A percentile compares a stretch with the other conserved stretches of the same genome.
These are phyloP conservation scores for Entomobrya proxima DNA, from an alignment of 2,888 invertebrate species.

Conservation along the genomic window DNA sequence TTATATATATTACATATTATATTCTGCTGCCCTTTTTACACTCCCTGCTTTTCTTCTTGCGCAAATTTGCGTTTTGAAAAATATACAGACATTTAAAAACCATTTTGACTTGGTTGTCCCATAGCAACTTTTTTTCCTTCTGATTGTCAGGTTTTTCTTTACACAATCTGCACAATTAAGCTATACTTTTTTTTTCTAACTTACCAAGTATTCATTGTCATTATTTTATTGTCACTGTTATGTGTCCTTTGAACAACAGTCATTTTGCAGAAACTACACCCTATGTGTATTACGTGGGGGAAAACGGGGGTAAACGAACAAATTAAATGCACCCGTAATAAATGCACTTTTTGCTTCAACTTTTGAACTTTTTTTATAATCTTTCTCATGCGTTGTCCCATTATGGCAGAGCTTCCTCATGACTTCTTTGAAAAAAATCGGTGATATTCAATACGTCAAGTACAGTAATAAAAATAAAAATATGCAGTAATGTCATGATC, in stretches of 20 bases:
- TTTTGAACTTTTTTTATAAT: slow-evolving; percentile 3
- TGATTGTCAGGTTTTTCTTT: slow-evolving; percentile 32
- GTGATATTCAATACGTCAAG: slow-evolving; percentile 9
- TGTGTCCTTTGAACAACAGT: slow-evolving; percentile 10
- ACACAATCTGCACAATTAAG: neutral
- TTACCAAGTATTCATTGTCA: slow-evolving; percentile 23
- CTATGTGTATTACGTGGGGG: neutral
- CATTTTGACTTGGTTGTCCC: too few relatives aligned
- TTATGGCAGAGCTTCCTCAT: slow-evolving; percentile 7
- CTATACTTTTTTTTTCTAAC: neutral
- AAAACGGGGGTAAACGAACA: neutral
- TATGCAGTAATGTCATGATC: too few relatives aligned
- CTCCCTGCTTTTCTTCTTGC: neutral
- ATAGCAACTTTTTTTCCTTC: too few relatives aligned
- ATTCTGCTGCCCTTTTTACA: slow-evolving; percentile 24
- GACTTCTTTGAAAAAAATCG: neutral
- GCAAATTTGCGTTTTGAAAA: too few relatives aligned
- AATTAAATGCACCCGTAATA: neutral
- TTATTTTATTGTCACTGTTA: slow-evolving; percentile 27
- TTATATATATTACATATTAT: slow-evolving; percentile 1
- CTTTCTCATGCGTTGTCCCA: neutral
- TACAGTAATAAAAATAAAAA: slow-evolving; percentile 15
- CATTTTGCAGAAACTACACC: slow-evolving; percentile 21
- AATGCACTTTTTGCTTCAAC: slow-evolving; percentile 12
- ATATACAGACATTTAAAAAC: neutral